phyloP scores from a whole-genome alignment of 37 sponge, comb jelly and placozoan genomes.

The Ephydatia muelleri region DNA sequence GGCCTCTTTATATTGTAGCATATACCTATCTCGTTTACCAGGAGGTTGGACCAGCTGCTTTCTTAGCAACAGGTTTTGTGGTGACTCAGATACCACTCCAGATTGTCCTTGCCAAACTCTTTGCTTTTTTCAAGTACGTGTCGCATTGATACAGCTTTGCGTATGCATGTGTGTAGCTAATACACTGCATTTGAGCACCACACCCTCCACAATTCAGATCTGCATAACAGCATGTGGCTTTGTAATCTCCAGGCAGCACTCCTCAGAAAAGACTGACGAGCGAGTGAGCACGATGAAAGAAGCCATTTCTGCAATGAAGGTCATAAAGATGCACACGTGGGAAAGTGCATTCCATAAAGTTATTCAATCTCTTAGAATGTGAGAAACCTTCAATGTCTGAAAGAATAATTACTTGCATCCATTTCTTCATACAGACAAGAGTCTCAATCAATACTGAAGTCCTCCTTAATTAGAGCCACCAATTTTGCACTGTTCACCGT shows the following conservation, averaged over 20 bases:
- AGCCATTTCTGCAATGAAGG: conserved; percentile 59
- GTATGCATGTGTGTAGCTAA: too few species aligned
- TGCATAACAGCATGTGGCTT: too few species aligned
- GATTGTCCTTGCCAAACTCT: neutral
- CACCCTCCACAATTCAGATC: too few species aligned
- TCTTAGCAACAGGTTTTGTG: neutral
- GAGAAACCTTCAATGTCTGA: too few species aligned
- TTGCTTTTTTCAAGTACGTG: neutral
- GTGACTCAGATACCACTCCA: neutral
- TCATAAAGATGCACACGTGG: conserved; percentile 80
- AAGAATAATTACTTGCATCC: too few species aligned
- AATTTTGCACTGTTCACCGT: neutral
- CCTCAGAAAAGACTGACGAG: conserved; percentile 50
- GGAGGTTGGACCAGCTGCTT: neutral
- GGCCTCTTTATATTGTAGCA: neutral
- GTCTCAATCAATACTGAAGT: neutral
- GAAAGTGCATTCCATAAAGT: conserved; percentile 69
- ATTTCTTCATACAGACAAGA: conserved; percentile 15
- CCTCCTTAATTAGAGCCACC: conserved; percentile 17
- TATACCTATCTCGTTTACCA: neutral
- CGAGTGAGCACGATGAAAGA: conserved; percentile 67
- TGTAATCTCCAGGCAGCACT: conserved; percentile 25
- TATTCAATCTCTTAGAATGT: too few species aligned
- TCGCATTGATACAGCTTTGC: neutral
- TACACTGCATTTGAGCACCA: too few species aligned